Conservation (phyloP, 2,797 vertebrate species). For the Antennarius maculatus region DNA sequence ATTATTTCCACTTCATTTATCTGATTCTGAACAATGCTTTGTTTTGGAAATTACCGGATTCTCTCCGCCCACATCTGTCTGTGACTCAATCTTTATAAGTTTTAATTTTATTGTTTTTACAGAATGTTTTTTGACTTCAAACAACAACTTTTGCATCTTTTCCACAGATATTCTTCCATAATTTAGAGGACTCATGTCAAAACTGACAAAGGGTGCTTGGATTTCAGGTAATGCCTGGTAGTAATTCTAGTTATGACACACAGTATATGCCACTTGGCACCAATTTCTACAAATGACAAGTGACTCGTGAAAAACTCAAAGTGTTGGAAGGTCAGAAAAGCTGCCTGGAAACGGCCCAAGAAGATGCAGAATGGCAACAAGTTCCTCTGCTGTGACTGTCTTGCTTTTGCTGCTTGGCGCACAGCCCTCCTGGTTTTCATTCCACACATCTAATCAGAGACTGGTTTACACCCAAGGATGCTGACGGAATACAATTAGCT, state of each 20-base stretch:
- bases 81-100: too few relatives aligned
- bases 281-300: background rate
- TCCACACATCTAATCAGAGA: constrained; percentile 46
- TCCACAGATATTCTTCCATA: background rate
- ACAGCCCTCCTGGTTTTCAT: constrained; percentile 35
- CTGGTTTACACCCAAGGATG: constrained; percentile 47
- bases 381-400: constrained; percentile 7
- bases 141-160: background rate
- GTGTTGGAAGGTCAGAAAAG: constrained; percentile 13
- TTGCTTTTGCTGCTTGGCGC: constrained; percentile 16
- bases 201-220: background rate
- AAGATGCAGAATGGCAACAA: constrained; percentile 10
- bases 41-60: too few relatives aligned
- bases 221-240: background rate
- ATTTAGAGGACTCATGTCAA: background rate
- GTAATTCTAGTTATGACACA: too few relatives aligned
- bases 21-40: too few relatives aligned
- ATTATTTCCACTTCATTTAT: too few relatives aligned
- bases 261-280: background rate
- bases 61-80: too few relatives aligned
- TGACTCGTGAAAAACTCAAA: background rate
- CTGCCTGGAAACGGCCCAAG: background rate
- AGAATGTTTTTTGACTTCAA: too few relatives aligned
- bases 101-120: too few relatives aligned
- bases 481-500: constrained; percentile 61